A percentile compares a stretch with the other conserved stretches of the same genome.
These are phyloP conservation scores for Drosophila ohnishii DNA, from an alignment of 1,140 invertebrate species.

Conservation along the genomic window DNA sequence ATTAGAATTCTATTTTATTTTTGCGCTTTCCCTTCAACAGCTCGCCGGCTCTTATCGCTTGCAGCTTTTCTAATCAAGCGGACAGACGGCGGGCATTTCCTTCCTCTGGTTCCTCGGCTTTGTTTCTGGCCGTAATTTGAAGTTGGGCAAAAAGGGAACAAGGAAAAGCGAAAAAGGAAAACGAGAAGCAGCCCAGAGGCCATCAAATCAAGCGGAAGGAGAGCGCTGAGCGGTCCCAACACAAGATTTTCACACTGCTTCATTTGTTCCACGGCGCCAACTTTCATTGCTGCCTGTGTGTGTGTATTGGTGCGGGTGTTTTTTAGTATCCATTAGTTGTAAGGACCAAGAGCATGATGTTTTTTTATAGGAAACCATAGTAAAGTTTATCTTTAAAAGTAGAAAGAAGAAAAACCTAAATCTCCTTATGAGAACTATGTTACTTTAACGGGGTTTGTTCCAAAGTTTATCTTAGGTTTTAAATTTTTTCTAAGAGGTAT, in stretches of 20 bases:
- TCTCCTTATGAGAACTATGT: neutral
- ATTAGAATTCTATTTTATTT: conserved; percentile 71
- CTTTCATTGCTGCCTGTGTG: conserved; percentile 27
- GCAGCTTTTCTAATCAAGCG: conserved; percentile 79
- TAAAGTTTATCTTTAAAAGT: too few relatives aligned
- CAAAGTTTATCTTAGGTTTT: neutral
- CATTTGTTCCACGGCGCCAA: conserved; percentile 60
- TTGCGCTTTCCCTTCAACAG: conserved; percentile 30
- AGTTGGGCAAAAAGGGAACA: conserved; percentile 38
- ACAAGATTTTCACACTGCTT: conserved; percentile 71
- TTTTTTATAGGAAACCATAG: neutral
- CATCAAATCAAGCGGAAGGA: conserved; percentile 75
- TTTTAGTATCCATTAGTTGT: conserved; percentile 6
- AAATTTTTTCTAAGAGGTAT: conserved; percentile 1
- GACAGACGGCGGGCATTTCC: conserved; percentile 58
- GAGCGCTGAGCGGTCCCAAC: conserved; percentile 47
- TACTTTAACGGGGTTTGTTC: too few relatives aligned
- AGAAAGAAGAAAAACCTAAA: neutral
- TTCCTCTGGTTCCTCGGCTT: conserved; percentile 34
- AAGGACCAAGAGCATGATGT: neutral
- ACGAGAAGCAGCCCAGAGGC: conserved; percentile 53
- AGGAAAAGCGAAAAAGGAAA: conserved; percentile 21
- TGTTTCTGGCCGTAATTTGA: conserved; percentile 43
- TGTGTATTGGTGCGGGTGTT: conserved; percentile 20
- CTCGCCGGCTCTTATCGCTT: conserved; percentile 60